Conservation (phyloP, 2,888 invertebrate genomes). For the Brenthis daphne region DNA sequence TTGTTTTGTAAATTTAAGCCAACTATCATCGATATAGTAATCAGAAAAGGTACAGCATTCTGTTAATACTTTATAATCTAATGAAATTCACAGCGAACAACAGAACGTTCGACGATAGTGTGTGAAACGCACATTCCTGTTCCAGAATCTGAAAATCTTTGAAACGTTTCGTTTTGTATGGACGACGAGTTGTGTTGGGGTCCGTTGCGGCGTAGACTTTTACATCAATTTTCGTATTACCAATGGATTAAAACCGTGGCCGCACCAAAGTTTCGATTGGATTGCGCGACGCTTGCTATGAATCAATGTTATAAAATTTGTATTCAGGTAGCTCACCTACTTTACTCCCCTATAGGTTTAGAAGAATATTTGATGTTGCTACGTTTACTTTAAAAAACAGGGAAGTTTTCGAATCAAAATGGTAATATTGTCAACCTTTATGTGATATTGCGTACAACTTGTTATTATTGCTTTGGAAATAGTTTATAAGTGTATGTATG, state of each 20-base stretch:
- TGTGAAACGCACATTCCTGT: conserved; percentile 21
- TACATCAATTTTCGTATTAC: conserved; percentile 82
- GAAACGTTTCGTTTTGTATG: conserved; percentile 67
- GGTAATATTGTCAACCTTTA: conserved; percentile 20
- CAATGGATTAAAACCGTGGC: conserved; percentile 79
- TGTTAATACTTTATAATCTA: not conserved
- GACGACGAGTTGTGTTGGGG: conserved; percentile 56
- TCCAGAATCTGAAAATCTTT: conserved; percentile 66
- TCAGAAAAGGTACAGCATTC: too few relatives aligned
- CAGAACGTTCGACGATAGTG: conserved; percentile 17
- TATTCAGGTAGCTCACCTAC: conserved; percentile 71
- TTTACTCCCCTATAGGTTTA: conserved; percentile 65
- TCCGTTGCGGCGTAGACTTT: conserved; percentile 64
- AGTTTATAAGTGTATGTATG: not conserved
- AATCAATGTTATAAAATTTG: conserved; percentile 78
- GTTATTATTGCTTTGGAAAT: conserved; percentile 6
- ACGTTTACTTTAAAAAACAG: conserved; percentile 39
- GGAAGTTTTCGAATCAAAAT: conserved; percentile 34
- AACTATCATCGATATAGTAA: too few relatives aligned
- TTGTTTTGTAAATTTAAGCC: too few relatives aligned
- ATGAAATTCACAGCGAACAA: not conserved
- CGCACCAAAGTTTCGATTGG: conserved; percentile 73
- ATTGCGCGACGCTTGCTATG: conserved; percentile 65
- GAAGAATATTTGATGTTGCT: conserved; percentile 53
- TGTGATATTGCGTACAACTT: not conserved